These are phyloP conservation scores for Tolypeutes matacus DNA, from an alignment of 2,797 vertebrate genomes.

Conservation along the genomic window DNA sequence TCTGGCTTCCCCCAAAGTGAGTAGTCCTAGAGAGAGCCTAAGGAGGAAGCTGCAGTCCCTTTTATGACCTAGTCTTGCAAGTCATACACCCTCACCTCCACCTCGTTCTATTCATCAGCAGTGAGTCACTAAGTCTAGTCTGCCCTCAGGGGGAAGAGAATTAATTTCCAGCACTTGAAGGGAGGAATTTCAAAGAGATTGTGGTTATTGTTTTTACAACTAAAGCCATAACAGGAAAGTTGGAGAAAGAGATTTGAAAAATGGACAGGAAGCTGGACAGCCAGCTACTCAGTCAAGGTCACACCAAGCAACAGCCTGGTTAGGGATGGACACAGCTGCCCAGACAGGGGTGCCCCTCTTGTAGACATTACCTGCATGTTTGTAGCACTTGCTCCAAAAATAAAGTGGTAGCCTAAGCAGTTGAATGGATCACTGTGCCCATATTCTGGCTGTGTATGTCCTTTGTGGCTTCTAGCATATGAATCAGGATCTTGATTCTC, in stretches of 20 bases:
- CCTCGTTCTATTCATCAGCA: background rate
- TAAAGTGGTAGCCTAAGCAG: background rate
- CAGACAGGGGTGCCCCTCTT: background rate
- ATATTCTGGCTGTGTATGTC: background rate
- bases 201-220: background rate
- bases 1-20: background rate
- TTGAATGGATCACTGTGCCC: background rate
- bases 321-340: background rate
- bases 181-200: background rate
- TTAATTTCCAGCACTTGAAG: background rate
- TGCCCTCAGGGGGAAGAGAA: background rate
- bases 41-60: background rate
- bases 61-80: background rate
- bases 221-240: slow-evolving; percentile 7
- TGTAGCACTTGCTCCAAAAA: slow-evolving; percentile 21
- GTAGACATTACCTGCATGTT: background rate
- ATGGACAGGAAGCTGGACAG: background rate
- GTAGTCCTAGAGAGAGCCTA: background rate
- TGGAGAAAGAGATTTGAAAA: slow-evolving; percentile 24
- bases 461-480: background rate
- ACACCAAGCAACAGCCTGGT: background rate
- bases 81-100: background rate
- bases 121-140: background rate
- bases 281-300: background rate
- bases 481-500: slow-evolving; percentile 22